Conservation (phyloP, 2,797 vertebrate species). For the Lacerta agilis region DNA sequence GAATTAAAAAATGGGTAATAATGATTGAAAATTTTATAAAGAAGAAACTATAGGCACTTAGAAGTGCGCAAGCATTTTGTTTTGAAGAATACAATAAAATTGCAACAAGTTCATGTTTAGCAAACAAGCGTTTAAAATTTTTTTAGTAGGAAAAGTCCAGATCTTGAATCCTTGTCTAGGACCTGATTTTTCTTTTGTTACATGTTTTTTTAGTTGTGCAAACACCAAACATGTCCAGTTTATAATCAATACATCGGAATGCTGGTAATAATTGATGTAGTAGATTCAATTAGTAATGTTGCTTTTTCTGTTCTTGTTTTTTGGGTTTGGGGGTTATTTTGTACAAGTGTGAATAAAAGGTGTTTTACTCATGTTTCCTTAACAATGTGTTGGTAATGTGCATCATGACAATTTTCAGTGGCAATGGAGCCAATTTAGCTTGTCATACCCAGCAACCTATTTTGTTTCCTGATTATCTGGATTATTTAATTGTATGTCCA, state of each 20-base stretch:
- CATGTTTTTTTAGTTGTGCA: constrained; percentile 81
- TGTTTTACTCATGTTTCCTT: constrained; percentile 94
- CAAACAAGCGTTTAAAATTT: constrained; percentile 71
- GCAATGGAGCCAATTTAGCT: constrained; percentile 67
- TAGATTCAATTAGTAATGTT: constrained; percentile 87
- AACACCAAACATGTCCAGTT: constrained; percentile 87
- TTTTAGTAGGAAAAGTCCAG: constrained; percentile 75
- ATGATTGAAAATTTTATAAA: constrained; percentile 85
- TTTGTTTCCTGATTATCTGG: constrained; percentile 73
- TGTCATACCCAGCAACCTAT: constrained; percentile 68
- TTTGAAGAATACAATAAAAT: constrained; percentile 75
- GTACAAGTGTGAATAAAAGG: constrained; percentile 97
- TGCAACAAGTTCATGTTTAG: constrained; percentile 58
- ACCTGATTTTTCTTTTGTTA: constrained; percentile 77
- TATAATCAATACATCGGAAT: constrained; percentile 87
- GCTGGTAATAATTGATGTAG: constrained; percentile 89
- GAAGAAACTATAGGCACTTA: constrained; percentile 75
- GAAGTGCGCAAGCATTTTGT: constrained; percentile 70
- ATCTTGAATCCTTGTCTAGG: constrained; percentile 84
- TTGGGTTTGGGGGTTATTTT: constrained; percentile 75
- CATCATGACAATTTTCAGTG: constrained; percentile 87
- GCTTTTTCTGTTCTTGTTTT: constrained; percentile 72
- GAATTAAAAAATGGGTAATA: constrained; percentile 73
- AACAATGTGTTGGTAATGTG: constrained; percentile 90
- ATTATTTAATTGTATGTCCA: constrained; percentile 69